These are phyloP conservation scores for Agriopis aurantiaria DNA, from an alignment of 2,888 invertebrate genomes.

Conservation along the genomic window DNA sequence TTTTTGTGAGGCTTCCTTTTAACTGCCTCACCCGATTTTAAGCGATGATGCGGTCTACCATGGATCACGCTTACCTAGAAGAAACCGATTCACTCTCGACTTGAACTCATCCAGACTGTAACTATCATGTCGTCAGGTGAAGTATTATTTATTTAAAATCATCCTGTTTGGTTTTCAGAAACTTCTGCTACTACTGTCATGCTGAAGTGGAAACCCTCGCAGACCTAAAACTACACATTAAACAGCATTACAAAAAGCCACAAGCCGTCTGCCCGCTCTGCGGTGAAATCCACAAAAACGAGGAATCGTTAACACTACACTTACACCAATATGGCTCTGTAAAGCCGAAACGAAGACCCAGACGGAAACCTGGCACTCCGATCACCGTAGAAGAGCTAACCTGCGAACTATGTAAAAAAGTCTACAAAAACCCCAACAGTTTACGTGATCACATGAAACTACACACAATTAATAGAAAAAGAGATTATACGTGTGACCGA, in stretches of 20 bases:
- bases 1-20: too few relatives aligned
- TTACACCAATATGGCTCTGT: conserved; percentile 60
- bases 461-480: conserved; percentile 79
- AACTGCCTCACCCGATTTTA: too few relatives aligned
- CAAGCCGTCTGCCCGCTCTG: conserved; percentile 67
- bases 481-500: conserved; percentile 77
- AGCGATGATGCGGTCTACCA: too few relatives aligned
- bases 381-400: conserved; percentile 75
- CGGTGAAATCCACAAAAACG: conserved; percentile 70
- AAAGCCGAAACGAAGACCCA: conserved; percentile 64
- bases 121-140: background rate
- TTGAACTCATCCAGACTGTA: too few relatives aligned
- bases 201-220: conserved; percentile 49
- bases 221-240: conserved; percentile 56
- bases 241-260: conserved; percentile 61
- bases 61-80: too few relatives aligned
- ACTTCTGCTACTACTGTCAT: conserved; percentile 67
- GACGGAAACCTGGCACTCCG: conserved; percentile 72
- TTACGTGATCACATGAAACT: conserved; percentile 54
- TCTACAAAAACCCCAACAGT: conserved; percentile 71
- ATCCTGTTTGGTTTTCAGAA: conserved; percentile 51
- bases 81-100: too few relatives aligned
- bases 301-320: conserved; percentile 65
- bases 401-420: conserved; percentile 72
- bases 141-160: background rate